A percentile compares a stretch with the other conserved stretches of the same genome.
Conservation (phyloP, 2,888 invertebrate species). For the Amiota communis region DNA sequence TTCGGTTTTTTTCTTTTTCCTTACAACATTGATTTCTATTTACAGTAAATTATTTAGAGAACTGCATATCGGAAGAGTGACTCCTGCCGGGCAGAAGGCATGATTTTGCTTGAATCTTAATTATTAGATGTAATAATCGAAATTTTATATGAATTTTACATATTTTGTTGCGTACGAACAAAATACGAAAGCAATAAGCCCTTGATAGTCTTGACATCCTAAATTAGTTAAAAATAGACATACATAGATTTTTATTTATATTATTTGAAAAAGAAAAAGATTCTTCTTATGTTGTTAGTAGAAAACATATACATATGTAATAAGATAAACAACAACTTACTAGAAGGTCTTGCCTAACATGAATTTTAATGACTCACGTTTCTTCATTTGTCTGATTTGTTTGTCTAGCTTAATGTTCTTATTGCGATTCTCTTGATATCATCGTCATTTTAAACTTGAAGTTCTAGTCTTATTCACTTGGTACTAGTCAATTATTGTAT, state of each 20-base stretch:
- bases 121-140: no score
- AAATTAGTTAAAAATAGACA: background rate
- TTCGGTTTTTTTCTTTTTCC: no score
- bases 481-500: background rate
- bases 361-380: conserved; percentile 60
- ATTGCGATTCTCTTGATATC: background rate
- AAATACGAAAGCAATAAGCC: background rate
- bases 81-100: no score
- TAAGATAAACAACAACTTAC: no score
- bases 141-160: no score
- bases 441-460: background rate
- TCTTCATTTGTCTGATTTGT: background rate
- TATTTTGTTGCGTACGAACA: background rate
- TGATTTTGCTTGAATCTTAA: no score
- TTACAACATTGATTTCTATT: no score
- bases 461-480: conserved; percentile 39
- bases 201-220: background rate
- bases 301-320: no score
- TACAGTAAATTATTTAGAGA: background rate
- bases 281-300: no score
- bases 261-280: background rate
- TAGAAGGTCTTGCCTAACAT: conserved; percentile 65
- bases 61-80: no score
- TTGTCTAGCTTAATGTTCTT: background rate
- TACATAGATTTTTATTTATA: background rate